A percentile compares a stretch with the other conserved stretches of the same genome.
phyloP scores from a whole-genome alignment of 2,888 invertebrate species.

The Callyntrura sp. region DNA sequence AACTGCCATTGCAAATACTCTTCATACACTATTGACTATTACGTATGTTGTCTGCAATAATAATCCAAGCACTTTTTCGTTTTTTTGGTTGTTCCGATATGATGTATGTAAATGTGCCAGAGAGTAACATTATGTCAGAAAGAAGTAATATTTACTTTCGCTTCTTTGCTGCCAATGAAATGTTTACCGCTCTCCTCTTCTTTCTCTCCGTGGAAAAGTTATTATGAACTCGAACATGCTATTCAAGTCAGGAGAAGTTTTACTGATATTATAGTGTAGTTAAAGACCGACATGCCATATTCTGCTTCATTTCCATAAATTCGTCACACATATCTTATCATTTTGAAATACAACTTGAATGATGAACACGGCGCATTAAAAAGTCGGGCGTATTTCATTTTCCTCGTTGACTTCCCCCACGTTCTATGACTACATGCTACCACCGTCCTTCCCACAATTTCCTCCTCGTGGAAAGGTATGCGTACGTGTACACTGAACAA shows the following conservation, averaged over 20 bases:
- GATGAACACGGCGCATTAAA: slow-evolving; percentile 70
- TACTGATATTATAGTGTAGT: slow-evolving; percentile 48
- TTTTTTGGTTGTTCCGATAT: slow-evolving; percentile 74
- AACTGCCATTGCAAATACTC: not conserved
- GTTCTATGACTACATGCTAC: not conserved
- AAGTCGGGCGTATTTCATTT: slow-evolving; percentile 55
- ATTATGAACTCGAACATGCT: slow-evolving; percentile 40
- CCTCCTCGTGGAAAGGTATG: slow-evolving; percentile 26
- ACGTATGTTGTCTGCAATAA: slow-evolving; percentile 55
- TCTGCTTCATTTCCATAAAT: slow-evolving; percentile 76
- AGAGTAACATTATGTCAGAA: slow-evolving; percentile 76
- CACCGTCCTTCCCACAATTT: not conserved
- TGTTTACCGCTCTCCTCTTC: slow-evolving; percentile 64
- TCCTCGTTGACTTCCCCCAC: slow-evolving; percentile 22
- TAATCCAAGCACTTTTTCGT: slow-evolving; percentile 68
- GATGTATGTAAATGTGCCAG: slow-evolving; percentile 77
- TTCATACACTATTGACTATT: not conserved
- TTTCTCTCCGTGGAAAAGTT: slow-evolving; percentile 14
- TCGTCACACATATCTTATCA: slow-evolving; percentile 79
- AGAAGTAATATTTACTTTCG: slow-evolving; percentile 76
- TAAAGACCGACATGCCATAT: slow-evolving; percentile 77
- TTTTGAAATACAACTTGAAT: slow-evolving; percentile 73
- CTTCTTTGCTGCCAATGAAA: slow-evolving; percentile 68
- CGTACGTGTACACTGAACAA: slow-evolving; percentile 1
- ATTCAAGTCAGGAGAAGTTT: slow-evolving; percentile 61